phyloP scores from a whole-genome alignment of 2,888 invertebrate species.

The Thumatha senex region DNA sequence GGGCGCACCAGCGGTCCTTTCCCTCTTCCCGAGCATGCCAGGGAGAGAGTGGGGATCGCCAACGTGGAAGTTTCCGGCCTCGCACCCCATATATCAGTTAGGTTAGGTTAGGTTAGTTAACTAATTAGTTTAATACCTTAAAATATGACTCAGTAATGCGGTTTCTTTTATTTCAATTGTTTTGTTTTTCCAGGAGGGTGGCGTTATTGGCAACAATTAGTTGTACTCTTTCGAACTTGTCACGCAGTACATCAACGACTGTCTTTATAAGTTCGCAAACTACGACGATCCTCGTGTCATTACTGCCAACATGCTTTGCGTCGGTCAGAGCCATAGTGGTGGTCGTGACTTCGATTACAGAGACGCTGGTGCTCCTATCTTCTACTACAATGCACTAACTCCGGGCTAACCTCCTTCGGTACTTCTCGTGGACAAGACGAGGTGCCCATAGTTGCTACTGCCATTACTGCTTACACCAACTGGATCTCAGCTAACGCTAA shows the following conservation, averaged over 20 bases:
- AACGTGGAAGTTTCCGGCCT: too few relatives aligned
- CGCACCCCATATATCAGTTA: too few relatives aligned
- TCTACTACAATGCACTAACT: slow-evolving; percentile 13
- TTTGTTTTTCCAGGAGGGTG: slow-evolving; percentile 28
- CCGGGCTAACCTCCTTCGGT: slow-evolving; percentile 31
- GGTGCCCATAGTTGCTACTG: slow-evolving; percentile 17
- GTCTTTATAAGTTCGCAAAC: slow-evolving; percentile 5
- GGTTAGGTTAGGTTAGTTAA: too few relatives aligned
- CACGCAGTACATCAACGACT: slow-evolving; percentile 8
- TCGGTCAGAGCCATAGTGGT: slow-evolving; percentile 39
- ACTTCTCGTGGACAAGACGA: slow-evolving; percentile 8
- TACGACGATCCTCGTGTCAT: slow-evolving; percentile 11
- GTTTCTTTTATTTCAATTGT: neutral
- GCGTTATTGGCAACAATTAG: slow-evolving; percentile 9
- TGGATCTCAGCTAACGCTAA: slow-evolving; percentile 26
- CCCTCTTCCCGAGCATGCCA: too few relatives aligned
- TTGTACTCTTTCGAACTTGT: slow-evolving; percentile 20
- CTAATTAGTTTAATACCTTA: too few relatives aligned
- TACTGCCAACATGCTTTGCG: slow-evolving; percentile 65
- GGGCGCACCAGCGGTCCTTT: too few relatives aligned
- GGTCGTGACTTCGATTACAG: slow-evolving; percentile 29
- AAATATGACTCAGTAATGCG: too few relatives aligned
- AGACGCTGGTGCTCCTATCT: slow-evolving; percentile 34
- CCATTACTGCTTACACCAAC: slow-evolving; percentile 13
- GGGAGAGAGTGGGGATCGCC: too few relatives aligned